A percentile compares a stretch with the other conserved stretches of the same genome.
Evolutionary conservation across 35 echinoderm and acorn worm genomes (phyloP).

Genomic region (Heliocidaris erythrogramma): DNA sequence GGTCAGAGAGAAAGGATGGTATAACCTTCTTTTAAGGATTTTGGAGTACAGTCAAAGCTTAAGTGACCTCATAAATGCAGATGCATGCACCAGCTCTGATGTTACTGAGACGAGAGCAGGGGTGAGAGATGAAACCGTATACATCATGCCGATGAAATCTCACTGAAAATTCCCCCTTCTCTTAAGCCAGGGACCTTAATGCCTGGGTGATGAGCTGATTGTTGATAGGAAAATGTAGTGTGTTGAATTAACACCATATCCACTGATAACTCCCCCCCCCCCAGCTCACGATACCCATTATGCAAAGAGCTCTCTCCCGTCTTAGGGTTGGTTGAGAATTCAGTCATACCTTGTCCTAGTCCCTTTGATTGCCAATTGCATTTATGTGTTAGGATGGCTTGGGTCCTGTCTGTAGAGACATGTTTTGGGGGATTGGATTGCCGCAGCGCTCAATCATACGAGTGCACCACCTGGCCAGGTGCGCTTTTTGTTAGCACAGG

Average conservation of each 20-base stretch:
- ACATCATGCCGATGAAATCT: slow-evolving; percentile 36
- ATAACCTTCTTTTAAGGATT: background rate
- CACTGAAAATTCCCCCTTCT: background rate
- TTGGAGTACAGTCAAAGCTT: background rate
- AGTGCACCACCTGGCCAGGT: slow-evolving; percentile 45
- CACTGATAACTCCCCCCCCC: background rate
- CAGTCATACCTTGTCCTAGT: slow-evolving; percentile 31
- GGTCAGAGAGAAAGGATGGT: background rate
- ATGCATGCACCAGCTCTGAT: slow-evolving; percentile 31
- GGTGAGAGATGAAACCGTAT: slow-evolving; percentile 26
- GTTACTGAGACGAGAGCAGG: slow-evolving; percentile 12
- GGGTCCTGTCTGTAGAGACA: slow-evolving; percentile 48
- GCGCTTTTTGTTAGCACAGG: slow-evolving; percentile 53
- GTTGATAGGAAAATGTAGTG: slow-evolving; percentile 22
- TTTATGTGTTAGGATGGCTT: slow-evolving; percentile 45
- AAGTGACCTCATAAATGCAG: slow-evolving; percentile 51
- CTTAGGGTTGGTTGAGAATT: slow-evolving; percentile 33
- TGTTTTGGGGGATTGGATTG: slow-evolving; percentile 53
- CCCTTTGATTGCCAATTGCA: slow-evolving; percentile 54
- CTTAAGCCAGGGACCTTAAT: background rate
- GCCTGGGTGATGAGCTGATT: slow-evolving; percentile 36
- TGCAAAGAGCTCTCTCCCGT: slow-evolving; percentile 25
- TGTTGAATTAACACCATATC: slow-evolving; percentile 38
- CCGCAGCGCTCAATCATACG: slow-evolving; percentile 43
- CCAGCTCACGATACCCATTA: slow-evolving; percentile 17